phyloP scores from a whole-genome alignment of 2,888 invertebrate genomes.

The Crocallis elinguaria region DNA sequence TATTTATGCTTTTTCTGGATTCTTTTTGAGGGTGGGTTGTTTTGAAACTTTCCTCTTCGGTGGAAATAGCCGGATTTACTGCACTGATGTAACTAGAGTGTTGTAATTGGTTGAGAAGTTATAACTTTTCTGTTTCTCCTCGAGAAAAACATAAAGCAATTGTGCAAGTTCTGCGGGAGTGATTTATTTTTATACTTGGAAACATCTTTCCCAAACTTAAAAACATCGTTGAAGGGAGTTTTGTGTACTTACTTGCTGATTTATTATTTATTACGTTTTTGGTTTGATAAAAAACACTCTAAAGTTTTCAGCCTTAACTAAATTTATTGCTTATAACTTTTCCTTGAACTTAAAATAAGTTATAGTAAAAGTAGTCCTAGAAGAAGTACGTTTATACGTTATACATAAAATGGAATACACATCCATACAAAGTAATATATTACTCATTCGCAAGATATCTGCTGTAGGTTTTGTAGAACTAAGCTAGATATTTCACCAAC shows the following conservation, averaged over 20 bases:
- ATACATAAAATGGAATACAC: no score
- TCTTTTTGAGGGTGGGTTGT: conserved; percentile 68
- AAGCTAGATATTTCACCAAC: no score
- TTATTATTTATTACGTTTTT: conserved; percentile 61
- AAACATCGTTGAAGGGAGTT: conserved; percentile 61
- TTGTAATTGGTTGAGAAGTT: conserved; percentile 77
- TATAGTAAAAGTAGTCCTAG: conserved; percentile 3
- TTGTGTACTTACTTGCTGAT: conserved; percentile 57
- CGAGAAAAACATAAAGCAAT: conserved; percentile 73
- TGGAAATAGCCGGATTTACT: conserved; percentile 62
- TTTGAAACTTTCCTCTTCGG: conserved; percentile 73
- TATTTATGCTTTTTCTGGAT: conserved; percentile 75
- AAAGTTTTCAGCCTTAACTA: conserved; percentile 46
- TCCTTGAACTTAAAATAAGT: conserved; percentile 17
- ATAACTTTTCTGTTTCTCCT: conserved; percentile 72
- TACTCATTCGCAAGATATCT: no score
- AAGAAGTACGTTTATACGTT: background rate
- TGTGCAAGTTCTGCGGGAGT: conserved; percentile 64
- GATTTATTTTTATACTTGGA: conserved; percentile 69
- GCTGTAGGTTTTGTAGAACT: no score
- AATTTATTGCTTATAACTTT: conserved; percentile 40
- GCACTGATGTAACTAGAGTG: conserved; percentile 77
- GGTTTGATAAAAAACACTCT: conserved; percentile 53
- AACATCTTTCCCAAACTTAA: conserved; percentile 65
- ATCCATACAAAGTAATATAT: no score